Evolutionary conservation across 2,888 invertebrate species (phyloP).

Genomic region (Ectemnius lituratus): DNA sequence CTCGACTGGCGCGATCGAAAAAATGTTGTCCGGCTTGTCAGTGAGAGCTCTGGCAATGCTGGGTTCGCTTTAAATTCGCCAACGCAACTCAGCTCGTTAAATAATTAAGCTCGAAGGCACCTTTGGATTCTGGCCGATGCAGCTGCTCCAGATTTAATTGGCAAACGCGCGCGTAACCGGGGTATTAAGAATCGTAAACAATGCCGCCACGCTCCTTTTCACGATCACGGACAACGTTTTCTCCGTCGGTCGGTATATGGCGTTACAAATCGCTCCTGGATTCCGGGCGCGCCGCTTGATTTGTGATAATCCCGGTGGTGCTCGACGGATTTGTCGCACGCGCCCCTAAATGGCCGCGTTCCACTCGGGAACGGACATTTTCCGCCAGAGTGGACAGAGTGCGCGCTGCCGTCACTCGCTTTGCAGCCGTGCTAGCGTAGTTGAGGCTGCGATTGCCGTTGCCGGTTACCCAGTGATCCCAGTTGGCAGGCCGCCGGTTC

Average conservation of each 20-base stretch:
- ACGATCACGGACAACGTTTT: conserved; percentile 63
- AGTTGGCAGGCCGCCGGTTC: conserved; percentile 23
- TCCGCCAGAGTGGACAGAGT: conserved; percentile 10
- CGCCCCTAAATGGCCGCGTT: conserved; percentile 70
- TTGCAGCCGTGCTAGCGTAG: conserved; percentile 6
- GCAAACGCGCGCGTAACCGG: neutral
- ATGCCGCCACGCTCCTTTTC: conserved; percentile 47
- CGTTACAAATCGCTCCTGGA: conserved; percentile 73
- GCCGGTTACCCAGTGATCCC: conserved; percentile 19
- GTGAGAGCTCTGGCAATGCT: neutral
- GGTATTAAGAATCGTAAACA: too few species aligned
- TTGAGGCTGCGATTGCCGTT: conserved; percentile 8
- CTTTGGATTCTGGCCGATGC: conserved; percentile 25
- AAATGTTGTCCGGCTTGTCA: conserved; percentile 39
- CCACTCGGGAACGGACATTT: conserved; percentile 34
- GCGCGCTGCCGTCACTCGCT: neutral
- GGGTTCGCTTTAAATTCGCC: neutral
- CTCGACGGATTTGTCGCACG: conserved; percentile 73
- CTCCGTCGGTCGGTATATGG: conserved; percentile 63
- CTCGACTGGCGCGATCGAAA: conserved; percentile 40
- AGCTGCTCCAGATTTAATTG: neutral
- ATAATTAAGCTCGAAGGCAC: conserved; percentile 30
- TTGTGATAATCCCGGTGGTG: conserved; percentile 70
- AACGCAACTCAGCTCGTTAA: conserved; percentile 2
- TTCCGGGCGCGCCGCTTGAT: conserved; percentile 74